Percentiles rank a stretch among this genome's conserved stretches.
Evolutionary conservation across 2,888 invertebrate genomes (phyloP).

Genomic region (Aleiodes leptofemur): DNA sequence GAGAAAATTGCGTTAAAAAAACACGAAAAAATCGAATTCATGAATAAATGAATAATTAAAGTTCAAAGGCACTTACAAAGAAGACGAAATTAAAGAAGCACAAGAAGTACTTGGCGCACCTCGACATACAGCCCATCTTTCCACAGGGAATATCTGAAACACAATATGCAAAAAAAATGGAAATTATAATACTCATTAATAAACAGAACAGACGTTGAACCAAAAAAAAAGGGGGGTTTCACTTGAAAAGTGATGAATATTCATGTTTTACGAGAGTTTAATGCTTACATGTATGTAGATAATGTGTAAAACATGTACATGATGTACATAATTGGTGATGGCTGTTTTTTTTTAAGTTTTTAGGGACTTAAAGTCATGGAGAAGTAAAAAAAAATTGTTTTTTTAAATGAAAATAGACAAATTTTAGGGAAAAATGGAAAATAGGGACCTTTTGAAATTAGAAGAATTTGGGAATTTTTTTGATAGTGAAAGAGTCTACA

Average conservation of each 20-base stretch:
- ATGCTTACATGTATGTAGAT: neutral
- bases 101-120: slow-evolving; percentile 83
- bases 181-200: slow-evolving; percentile 10
- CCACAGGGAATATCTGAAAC: slow-evolving; percentile 58
- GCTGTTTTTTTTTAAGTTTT: too few relatives aligned
- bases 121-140: slow-evolving; percentile 78
- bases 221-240: neutral
- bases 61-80: slow-evolving; percentile 79
- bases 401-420: too few relatives aligned
- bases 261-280: neutral
- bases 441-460: too few relatives aligned
- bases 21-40: neutral
- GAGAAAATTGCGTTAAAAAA: neutral
- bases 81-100: slow-evolving; percentile 85
- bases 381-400: too few relatives aligned
- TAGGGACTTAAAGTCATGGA: too few relatives aligned
- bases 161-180: slow-evolving; percentile 44
- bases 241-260: neutral
- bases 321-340: too few relatives aligned
- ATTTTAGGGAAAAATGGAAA: too few relatives aligned
- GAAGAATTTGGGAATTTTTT: too few relatives aligned
- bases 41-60: slow-evolving; percentile 1
- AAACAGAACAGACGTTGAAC: neutral
- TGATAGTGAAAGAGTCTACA: too few relatives aligned
- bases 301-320: too few relatives aligned